Evolutionary conservation across 2,113 vertebrate species (phyloP).

Genomic region (Lynx canadensis): DNA sequence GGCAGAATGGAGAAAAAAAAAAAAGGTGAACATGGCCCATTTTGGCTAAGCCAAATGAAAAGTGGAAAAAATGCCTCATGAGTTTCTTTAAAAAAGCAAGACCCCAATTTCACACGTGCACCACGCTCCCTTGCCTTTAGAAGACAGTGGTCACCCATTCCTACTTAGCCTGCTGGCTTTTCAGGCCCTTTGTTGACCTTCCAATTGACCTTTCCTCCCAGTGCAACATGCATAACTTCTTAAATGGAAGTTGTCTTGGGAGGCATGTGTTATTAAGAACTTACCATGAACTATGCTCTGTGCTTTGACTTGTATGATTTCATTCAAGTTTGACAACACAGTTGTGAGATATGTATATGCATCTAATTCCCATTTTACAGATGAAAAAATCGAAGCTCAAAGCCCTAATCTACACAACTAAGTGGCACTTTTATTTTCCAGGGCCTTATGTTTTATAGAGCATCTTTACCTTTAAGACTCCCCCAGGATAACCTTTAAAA

Average conservation of each 20-base stretch:
- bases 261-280: neutral
- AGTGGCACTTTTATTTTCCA: neutral
- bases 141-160: neutral
- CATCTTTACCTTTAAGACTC: neutral
- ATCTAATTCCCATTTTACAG: slow-evolving; percentile 36
- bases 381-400: neutral
- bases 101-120: neutral
- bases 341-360: neutral
- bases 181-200: neutral
- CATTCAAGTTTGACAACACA: neutral
- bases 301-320: neutral
- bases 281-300: neutral
- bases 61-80: slow-evolving; percentile 38
- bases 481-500: neutral
- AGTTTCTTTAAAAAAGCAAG: slow-evolving; percentile 25
- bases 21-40: slow-evolving; percentile 11
- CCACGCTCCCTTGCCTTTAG: neutral
- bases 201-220: neutral
- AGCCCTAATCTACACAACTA: neutral
- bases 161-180: neutral
- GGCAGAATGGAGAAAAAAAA: slow-evolving; percentile 35
- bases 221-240: neutral
- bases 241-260: neutral
- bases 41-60: slow-evolving; percentile 29
- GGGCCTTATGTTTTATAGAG: neutral